A percentile compares a stretch with the other conserved stretches of the same genome.
Conservation (phyloP, 2,113 vertebrate species). For the Chauna torquata region DNA sequence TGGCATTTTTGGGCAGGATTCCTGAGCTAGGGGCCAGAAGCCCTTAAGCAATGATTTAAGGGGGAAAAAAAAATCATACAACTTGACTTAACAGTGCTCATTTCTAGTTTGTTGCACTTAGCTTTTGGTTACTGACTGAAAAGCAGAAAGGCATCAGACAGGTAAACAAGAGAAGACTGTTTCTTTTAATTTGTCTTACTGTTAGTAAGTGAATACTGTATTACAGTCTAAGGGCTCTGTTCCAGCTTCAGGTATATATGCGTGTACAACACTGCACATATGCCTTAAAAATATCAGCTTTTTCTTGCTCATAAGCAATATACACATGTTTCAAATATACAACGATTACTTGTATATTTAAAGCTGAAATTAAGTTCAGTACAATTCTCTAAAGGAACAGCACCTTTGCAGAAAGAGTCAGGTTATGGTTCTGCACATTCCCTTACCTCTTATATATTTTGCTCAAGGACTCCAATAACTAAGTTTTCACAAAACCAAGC, state of each 20-base stretch:
- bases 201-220: constrained; percentile 13
- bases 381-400: constrained; percentile 24
- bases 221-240: neutral
- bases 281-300: neutral
- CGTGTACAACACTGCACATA: neutral
- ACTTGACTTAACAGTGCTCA: constrained; percentile 69
- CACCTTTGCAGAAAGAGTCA: neutral
- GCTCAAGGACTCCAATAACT: neutral
- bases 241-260: neutral
- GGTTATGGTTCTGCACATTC: neutral
- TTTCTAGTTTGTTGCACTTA: constrained; percentile 68
- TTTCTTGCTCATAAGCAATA: neutral
- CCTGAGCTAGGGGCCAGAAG: constrained; percentile 87
- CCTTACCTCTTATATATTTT: neutral
- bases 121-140: constrained; percentile 58
- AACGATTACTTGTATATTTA: constrained; percentile 26
- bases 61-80: constrained; percentile 36
- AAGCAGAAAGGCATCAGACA: constrained; percentile 41
- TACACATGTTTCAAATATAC: constrained; percentile 48
- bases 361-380: neutral
- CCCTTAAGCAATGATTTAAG: constrained; percentile 81
- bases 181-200: constrained; percentile 45
- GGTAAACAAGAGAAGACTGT: constrained; percentile 29
- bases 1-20: constrained; percentile 97
- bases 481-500: constrained; percentile 25